Conservation (phyloP, 1,140 invertebrate species). For the Acromyrmex echinatior region DNA sequence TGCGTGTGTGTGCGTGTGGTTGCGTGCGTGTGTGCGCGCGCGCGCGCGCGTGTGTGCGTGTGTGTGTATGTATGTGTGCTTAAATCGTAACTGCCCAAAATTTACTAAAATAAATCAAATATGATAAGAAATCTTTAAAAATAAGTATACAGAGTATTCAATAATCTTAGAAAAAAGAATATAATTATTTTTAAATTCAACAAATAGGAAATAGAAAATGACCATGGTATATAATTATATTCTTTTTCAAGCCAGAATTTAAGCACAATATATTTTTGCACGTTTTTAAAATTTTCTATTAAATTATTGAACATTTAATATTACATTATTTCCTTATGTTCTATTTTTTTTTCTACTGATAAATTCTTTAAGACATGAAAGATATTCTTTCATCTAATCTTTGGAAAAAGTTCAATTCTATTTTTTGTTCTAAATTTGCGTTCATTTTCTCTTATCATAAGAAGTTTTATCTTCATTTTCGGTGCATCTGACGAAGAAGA, state of each 20-base stretch:
- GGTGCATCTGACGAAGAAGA: constrained; percentile 88
- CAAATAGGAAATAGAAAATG: too few relatives aligned
- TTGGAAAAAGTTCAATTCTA: neutral
- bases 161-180: too few relatives aligned
- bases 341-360: neutral
- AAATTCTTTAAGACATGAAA: neutral
- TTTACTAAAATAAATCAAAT: neutral
- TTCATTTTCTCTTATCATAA: neutral
- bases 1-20: too few relatives aligned
- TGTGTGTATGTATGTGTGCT: too few relatives aligned
- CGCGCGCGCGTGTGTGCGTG: too few relatives aligned
- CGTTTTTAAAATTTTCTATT: neutral
- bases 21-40: too few relatives aligned
- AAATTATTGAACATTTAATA: neutral
- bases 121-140: neutral
- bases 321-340: neutral
- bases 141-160: neutral
- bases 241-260: neutral
- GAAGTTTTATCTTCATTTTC: constrained; percentile 70
- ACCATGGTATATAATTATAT: too few relatives aligned
- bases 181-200: too few relatives aligned
- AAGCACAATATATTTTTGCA: neutral
- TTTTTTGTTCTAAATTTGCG: neutral
- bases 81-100: neutral
- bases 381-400: neutral